Evolutionary conservation across 2,113 vertebrate genomes (phyloP).

Genomic region (Mesocricetus auratus): DNA sequence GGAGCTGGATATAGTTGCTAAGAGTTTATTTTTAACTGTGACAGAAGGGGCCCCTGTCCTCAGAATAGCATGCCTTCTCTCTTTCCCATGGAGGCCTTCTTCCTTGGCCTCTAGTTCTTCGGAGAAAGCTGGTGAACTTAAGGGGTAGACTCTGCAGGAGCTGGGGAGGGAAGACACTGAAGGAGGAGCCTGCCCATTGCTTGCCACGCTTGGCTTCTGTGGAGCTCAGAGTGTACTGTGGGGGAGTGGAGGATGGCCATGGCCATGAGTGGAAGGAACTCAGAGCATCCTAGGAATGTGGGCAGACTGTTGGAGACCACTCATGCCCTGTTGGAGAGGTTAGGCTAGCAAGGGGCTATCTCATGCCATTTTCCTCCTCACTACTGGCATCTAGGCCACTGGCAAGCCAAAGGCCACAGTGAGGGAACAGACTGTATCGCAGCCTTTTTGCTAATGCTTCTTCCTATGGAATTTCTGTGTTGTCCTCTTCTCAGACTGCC

Average conservation of each 20-base stretch:
- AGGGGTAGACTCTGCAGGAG: background rate
- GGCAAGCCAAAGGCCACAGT: background rate
- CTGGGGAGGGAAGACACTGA: background rate
- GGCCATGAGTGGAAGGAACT: background rate
- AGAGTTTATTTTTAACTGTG: slow-evolving; percentile 82
- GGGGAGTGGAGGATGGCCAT: background rate
- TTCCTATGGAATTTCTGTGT: background rate
- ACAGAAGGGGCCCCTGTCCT: slow-evolving; percentile 72
- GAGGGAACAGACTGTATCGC: background rate
- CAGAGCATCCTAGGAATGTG: slow-evolving; percentile 68
- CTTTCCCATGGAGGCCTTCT: background rate
- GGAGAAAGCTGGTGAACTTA: background rate
- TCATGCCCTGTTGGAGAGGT: background rate
- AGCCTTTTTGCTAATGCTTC: background rate
- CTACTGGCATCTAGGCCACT: background rate
- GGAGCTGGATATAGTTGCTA: slow-evolving; percentile 69
- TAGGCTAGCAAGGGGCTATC: background rate
- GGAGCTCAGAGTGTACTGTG: background rate
- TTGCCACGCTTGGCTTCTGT: background rate
- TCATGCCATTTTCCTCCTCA: background rate
- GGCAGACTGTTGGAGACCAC: slow-evolving; percentile 15
- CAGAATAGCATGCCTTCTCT: slow-evolving; percentile 1
- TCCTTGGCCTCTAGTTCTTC: slow-evolving; percentile 24
- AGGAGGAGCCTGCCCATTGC: background rate
- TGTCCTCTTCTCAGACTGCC: background rate